These are phyloP conservation scores for Halichoeres trimaculatus DNA, from an alignment of 2,113 vertebrate species.

Conservation along the genomic window DNA sequence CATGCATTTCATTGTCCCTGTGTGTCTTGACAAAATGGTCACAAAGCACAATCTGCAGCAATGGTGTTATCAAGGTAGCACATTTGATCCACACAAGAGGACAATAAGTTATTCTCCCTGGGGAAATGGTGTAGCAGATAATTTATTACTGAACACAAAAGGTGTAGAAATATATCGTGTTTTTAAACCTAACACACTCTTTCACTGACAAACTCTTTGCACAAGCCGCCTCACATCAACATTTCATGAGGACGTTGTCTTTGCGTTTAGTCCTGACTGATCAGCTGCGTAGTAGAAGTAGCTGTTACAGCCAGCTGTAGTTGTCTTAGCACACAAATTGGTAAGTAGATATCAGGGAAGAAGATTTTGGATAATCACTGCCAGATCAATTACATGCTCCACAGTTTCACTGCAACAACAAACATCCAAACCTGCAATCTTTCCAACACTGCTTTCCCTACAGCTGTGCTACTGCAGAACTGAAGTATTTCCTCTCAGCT, in stretches of 20 bases:
- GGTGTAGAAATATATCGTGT: conserved; percentile 14
- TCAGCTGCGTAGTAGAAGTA: background rate
- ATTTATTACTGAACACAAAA: conserved; percentile 22
- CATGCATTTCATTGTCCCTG: conserved; percentile 53
- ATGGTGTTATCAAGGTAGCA: conserved; percentile 39
- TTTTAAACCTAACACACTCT: conserved; percentile 1
- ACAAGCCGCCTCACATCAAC: background rate
- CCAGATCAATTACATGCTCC: conserved; percentile 38
- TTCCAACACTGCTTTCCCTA: conserved; percentile 27
- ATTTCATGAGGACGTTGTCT: background rate
- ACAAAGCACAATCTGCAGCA: conserved; percentile 46
- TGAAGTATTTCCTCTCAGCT: conserved; percentile 7
- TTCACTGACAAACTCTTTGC: background rate
- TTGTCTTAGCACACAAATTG: conserved; percentile 12
- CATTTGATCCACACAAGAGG: conserved; percentile 37
- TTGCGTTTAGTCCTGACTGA: no score
- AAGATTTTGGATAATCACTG: conserved; percentile 41
- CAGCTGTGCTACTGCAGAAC: conserved; percentile 11
- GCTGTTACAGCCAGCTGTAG: conserved; percentile 13
- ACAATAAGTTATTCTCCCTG: conserved; percentile 23
- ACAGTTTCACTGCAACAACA: conserved; percentile 34
- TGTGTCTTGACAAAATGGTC: conserved; percentile 52
- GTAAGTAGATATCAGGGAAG: background rate
- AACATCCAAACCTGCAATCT: conserved; percentile 30
- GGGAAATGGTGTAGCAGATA: conserved; percentile 37